Evolutionary conservation across 35 echinoderm and acorn worm species (phyloP).

Genomic region (Anneissia japonica): DNA sequence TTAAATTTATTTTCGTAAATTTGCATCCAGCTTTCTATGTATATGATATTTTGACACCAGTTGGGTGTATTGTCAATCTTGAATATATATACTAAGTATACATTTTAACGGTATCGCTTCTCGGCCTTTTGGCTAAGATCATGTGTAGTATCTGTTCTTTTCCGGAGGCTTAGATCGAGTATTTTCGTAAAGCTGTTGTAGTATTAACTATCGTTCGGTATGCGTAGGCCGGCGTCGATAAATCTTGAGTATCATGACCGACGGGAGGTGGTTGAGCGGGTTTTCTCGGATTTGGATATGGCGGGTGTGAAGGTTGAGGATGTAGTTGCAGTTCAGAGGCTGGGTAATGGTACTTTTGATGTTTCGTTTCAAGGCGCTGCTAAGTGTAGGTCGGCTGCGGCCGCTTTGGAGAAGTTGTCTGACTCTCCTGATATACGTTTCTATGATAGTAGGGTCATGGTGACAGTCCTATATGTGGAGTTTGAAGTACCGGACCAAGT

Average conservation of each 20-base stretch:
- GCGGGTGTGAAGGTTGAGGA: not conserved
- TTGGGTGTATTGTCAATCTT: too few relatives aligned
- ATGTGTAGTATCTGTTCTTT: too few relatives aligned
- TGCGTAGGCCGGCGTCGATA: not conserved
- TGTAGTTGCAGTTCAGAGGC: not conserved
- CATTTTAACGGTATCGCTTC: too few relatives aligned
- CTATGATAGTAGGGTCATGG: not conserved
- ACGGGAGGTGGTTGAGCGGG: not conserved
- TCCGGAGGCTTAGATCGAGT: too few relatives aligned
- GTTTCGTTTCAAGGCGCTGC: not conserved
- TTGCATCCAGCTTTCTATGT: too few relatives aligned
- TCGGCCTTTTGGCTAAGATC: too few relatives aligned
- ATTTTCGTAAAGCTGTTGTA: too few relatives aligned
- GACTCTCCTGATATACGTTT: not conserved
- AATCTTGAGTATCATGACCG: not conserved
- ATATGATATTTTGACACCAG: too few relatives aligned
- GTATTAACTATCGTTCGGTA: too few relatives aligned
- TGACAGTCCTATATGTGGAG: not conserved
- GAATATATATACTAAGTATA: too few relatives aligned
- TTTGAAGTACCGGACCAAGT: constrained; percentile 26
- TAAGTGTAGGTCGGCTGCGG: not conserved
- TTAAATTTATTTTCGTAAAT: too few relatives aligned
- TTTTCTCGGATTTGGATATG: not conserved
- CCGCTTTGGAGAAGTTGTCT: not conserved
- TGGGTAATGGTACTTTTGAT: not conserved